These are phyloP conservation scores for Thunnus thynnus DNA, from an alignment of 2,113 vertebrate species.

Conservation along the genomic window DNA sequence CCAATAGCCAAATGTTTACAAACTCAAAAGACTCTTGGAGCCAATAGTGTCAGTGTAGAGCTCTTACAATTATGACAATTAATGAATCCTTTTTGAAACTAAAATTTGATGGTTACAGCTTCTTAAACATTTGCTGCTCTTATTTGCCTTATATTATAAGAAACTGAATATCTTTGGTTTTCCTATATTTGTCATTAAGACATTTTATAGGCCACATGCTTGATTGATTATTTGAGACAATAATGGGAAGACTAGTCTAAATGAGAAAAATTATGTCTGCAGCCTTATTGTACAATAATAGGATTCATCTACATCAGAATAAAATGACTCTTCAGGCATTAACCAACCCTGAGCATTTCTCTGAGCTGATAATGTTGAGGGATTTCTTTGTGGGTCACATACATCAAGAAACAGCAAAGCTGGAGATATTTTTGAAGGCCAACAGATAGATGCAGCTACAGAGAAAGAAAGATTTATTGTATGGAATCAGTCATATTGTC, in stretches of 20 bases:
- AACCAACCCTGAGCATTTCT: neutral
- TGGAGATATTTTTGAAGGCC: conserved; percentile 4
- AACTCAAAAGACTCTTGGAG: neutral
- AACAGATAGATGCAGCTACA: neutral
- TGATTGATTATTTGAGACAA: neutral
- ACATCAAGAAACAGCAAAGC: neutral
- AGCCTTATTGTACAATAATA: neutral
- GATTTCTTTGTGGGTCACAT: neutral
- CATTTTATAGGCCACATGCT: neutral
- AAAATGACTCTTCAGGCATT: neutral
- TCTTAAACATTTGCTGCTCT: neutral
- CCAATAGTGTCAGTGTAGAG: neutral
- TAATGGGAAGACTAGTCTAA: neutral
- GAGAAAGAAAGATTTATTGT: conserved; percentile 1
- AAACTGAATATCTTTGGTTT: neutral
- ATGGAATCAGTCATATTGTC: conserved; percentile 11
- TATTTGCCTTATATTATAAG: neutral
- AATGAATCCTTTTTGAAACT: no score
- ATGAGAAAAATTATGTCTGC: neutral
- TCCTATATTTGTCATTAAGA: neutral
- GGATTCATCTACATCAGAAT: neutral
- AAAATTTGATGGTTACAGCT: no score
- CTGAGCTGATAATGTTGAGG: neutral
- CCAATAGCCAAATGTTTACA: neutral
- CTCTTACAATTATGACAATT: no score